Percentiles rank a stretch among this genome's conserved stretches.
These are phyloP conservation scores for Mesitornis unicolor DNA, from an alignment of 2,113 vertebrate genomes.

Conservation along the genomic window DNA sequence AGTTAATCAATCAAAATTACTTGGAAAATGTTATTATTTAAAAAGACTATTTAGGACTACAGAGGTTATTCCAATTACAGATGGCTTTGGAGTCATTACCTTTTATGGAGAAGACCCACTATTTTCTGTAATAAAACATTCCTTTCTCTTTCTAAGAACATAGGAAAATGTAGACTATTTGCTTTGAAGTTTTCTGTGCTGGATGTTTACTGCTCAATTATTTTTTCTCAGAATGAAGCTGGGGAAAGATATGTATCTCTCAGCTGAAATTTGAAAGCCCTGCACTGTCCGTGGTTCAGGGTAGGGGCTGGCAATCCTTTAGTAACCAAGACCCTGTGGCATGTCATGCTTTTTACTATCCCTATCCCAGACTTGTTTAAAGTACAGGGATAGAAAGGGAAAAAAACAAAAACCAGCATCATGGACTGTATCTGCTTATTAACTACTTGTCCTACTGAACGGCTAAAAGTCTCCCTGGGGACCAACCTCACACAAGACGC, in stretches of 20 bases:
- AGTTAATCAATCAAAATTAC: neutral
- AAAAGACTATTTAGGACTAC: neutral
- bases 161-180: neutral
- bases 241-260: neutral
- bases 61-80: neutral
- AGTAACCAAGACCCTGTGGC: neutral
- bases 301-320: neutral
- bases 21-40: neutral
- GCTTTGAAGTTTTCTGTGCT: neutral
- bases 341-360: neutral
- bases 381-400: neutral
- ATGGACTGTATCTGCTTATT: neutral
- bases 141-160: neutral
- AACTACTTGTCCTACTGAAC: neutral
- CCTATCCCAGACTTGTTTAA: neutral
- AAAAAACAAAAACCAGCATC: rapidly evolving
- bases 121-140: neutral
- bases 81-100: neutral
- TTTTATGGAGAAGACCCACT: neutral
- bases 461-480: neutral
- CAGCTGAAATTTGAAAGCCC: neutral
- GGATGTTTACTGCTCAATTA: neutral
- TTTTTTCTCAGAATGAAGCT: neutral
- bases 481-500: neutral
- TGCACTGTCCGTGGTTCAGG: neutral